A percentile compares a stretch with the other conserved stretches of the same genome.
These are phyloP conservation scores for Orius laevigatus DNA, from an alignment of 1,140 invertebrate genomes.

Conservation along the genomic window DNA sequence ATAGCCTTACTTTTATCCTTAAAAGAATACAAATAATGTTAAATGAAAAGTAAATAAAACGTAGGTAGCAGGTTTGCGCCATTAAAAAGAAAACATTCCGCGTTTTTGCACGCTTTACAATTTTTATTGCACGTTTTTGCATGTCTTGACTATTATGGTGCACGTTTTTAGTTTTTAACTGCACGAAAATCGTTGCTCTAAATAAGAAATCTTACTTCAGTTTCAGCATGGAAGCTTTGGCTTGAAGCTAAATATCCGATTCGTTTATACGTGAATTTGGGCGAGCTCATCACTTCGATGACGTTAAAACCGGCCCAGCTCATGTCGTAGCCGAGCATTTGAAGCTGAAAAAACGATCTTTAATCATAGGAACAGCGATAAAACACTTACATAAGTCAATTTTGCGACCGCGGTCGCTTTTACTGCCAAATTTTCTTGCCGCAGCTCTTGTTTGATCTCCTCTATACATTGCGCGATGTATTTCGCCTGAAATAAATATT, in stretches of 20 bases:
- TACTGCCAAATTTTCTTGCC: slow-evolving; percentile 91
- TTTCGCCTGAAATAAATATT: slow-evolving; percentile 60
- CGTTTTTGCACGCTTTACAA: no score
- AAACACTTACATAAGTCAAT: slow-evolving; percentile 84
- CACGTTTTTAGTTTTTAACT: no score
- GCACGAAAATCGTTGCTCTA: no score
- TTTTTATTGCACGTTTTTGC: no score
- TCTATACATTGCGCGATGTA: slow-evolving; percentile 99
- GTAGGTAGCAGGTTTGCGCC: no score
- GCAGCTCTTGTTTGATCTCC: slow-evolving; percentile 95
- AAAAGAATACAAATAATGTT: no score
- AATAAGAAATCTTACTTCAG: slow-evolving; percentile 60
- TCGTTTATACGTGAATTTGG: slow-evolving; percentile 95
- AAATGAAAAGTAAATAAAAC: no score
- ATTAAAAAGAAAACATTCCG: no score
- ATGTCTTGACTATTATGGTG: no score
- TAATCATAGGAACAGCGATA: no score
- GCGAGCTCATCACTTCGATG: slow-evolving; percentile 99
- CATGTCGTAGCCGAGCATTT: slow-evolving; percentile 99
- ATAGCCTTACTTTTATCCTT: no score
- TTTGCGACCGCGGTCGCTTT: slow-evolving; percentile 99
- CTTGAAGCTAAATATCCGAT: slow-evolving; percentile 95
- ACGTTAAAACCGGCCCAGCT: slow-evolving; percentile 99
- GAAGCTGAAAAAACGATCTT: slow-evolving; percentile 76
- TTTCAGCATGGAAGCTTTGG: slow-evolving; percentile 94